phyloP scores from a whole-genome alignment of 2,113 vertebrate genomes.

The Dicaeum eximium region DNA sequence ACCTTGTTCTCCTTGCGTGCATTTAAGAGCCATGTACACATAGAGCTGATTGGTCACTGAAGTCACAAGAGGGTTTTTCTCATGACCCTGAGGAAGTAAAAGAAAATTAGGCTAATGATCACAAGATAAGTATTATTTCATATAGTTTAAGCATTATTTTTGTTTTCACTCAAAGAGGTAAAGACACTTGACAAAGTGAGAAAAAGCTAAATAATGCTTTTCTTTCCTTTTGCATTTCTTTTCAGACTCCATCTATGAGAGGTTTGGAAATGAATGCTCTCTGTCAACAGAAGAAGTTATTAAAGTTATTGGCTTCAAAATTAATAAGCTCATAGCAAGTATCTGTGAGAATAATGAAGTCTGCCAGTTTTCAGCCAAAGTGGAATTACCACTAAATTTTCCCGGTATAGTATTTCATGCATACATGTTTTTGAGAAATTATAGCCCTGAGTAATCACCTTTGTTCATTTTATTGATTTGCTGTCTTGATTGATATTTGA shows the following conservation, averaged over 20 bases:
- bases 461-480: slow-evolving; percentile 1
- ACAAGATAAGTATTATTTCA: neutral
- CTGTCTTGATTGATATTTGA: neutral
- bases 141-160: neutral
- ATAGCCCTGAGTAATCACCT: neutral
- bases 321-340: slow-evolving; percentile 77
- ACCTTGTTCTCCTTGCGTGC: neutral
- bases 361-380: slow-evolving; percentile 22
- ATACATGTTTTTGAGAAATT: neutral
- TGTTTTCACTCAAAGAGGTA: neutral
- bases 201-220: neutral
- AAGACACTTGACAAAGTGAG: neutral
- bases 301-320: slow-evolving; percentile 80
- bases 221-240: slow-evolving; percentile 20
- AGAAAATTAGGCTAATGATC: neutral
- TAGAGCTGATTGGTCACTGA: neutral
- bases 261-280: slow-evolving; percentile 79
- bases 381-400: slow-evolving; percentile 80
- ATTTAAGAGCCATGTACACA: neutral
- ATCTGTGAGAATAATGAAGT: slow-evolving; percentile 57
- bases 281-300: slow-evolving; percentile 84
- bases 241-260: slow-evolving; percentile 80
- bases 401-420: slow-evolving; percentile 71
- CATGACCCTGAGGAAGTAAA: neutral
- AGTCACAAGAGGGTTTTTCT: neutral